Base-by-base conservation (phyloP, 2,113 vertebrate species). In the cattle (Bos taurus) region DNA sequence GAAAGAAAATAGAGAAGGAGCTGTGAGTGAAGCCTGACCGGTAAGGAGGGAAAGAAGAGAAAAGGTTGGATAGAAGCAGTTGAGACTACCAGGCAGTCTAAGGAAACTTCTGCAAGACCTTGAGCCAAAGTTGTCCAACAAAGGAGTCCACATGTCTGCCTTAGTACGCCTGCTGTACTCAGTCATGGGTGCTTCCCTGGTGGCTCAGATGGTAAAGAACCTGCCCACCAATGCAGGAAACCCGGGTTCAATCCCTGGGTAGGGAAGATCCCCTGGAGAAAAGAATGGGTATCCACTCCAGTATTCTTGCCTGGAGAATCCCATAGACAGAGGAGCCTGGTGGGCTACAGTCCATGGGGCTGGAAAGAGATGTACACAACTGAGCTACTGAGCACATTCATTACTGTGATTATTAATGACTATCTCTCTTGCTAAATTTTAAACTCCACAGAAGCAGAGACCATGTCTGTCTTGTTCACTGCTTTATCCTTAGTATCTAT, bases 341-440 rank as follows among this genome's bases (percentile, higher is more conserved):
- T 2, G 36, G 21, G 36, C 36, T 77, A 26, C 40, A 62, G 59
- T 62, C 2, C 59, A 77, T 43, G 12, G 23, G 12, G 36, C 40
- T 43, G 23, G 40, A 77, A 77, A 43, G 71, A 26, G 40, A 7
- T 77, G 71, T 12, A 77, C 36, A 43, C 1, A 5, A 77, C 36
- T 77, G 71, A 77, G 36, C 71, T 43, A 43, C 36, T 77, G 36
- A 77, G 71, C 36, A 77, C 23, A 77, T 43, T 77, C 67, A 85
- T 89, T 78, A 46, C 4, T 94, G 28, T 62, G 57, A 81, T 80
- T 96, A 85, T 81, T 74, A 92, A 85, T 90, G 30, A 81, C 15
- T 86, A 52, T 83, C n/a, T 95, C 48, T n/a, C 54, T 86, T 90
- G 74, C 17, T 85, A 87, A 94, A 62, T 95, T 91, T 78, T 90